phyloP scores from a whole-genome alignment of 2,888 invertebrate species.

The Noctua fimbriata region DNA sequence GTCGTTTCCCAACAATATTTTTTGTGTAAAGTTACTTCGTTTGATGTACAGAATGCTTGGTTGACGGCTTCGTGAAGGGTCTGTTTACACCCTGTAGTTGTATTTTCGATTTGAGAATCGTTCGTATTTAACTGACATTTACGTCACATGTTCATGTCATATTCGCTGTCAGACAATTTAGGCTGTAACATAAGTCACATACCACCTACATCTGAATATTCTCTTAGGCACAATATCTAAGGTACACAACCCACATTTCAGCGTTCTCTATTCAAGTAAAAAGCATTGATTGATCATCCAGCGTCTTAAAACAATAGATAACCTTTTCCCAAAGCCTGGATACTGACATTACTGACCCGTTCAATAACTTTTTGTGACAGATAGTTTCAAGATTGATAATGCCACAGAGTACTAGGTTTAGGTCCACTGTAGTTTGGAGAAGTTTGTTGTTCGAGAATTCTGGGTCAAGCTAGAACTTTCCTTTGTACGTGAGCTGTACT shows the following conservation, averaged over 20 bases:
- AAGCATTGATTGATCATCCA: conserved; percentile 29
- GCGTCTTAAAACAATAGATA: conserved; percentile 34
- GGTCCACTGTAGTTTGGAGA: not conserved
- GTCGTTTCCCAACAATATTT: too few species aligned
- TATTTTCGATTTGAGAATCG: not conserved
- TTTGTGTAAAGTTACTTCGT: too few species aligned
- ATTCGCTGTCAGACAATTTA: not conserved
- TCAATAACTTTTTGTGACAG: conserved; percentile 54
- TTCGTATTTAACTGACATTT: not conserved
- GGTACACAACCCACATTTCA: not conserved
- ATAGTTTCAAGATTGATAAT: conserved; percentile 46
- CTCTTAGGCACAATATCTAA: not conserved
- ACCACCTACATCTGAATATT: too few species aligned
- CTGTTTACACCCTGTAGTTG: not conserved
- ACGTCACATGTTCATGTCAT: not conserved
- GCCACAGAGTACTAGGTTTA: conserved; percentile 16
- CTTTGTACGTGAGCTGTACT: not conserved
- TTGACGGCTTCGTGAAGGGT: too few species aligned
- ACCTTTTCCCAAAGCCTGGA: not conserved
- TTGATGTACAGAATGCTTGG: too few species aligned
- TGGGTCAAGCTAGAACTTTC: not conserved
- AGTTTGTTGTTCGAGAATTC: not conserved
- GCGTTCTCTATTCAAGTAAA: not conserved
- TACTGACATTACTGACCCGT: conserved; percentile 11
- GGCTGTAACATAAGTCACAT: not conserved